Evolutionary conservation across 23 tunicate genomes (phyloP), one percentile per base, ranked within the genome.

Genomic region (Ciona savignyi): DNA sequence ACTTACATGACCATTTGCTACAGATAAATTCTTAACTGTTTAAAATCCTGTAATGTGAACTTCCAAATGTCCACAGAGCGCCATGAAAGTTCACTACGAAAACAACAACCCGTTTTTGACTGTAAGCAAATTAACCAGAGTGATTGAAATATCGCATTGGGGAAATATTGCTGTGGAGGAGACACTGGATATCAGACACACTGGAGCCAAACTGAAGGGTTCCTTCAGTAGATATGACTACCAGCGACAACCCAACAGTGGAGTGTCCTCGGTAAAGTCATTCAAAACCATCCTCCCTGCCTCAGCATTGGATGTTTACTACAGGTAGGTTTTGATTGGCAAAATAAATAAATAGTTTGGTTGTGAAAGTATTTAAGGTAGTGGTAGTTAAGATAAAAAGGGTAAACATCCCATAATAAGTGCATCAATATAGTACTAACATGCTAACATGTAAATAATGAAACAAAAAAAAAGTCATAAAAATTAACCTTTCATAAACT

Each of bases 131-230:
- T 72, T 94, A 42, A 73, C 79, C 3, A 72, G 99, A 62, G 90
- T 82, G 1, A 79, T 94, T 62, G 99, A 94, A 79, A 68, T 94
- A 4, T 94, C 99, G 1, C 99, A 94, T 67, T 94, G 99, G 99
- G 99, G 99, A 1, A 88, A 88, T 70, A 87, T 94, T 68, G 95
- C 99, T 31, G 90, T 94, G 21, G 89, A 83, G 63, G 99, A 94
- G 51, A 70, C 73, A 19, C 33, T 94, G 32, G 89, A 87, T 60
- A 33, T 94, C 33, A 73, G 80, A 1, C 99, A 94, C 69, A 87
- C 86, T 25, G 99, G 99, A 1, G 95, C 99, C 1, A 86, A 87
- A 33, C 60, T 94, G 35, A 94, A 86, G 80, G 99, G 99, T 1
- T 78, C 95, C 29, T 94, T 94, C 86, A 86, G 95, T 70, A 35